These are phyloP conservation scores for Rhombomys opimus DNA, from an alignment of 2,113 vertebrate species.

Conservation along the genomic window DNA sequence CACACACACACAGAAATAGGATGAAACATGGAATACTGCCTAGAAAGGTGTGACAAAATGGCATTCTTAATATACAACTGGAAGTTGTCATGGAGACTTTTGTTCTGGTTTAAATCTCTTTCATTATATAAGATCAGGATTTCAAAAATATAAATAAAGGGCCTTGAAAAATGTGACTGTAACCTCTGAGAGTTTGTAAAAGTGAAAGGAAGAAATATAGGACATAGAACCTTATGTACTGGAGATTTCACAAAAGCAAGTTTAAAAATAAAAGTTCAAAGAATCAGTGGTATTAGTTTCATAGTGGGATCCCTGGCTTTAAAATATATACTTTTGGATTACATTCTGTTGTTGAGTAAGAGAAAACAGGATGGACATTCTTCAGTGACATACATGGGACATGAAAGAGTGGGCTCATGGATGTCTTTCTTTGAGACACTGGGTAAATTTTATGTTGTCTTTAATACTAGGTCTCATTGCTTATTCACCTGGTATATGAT, in stretches of 20 bases:
- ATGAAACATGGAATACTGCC: not conserved
- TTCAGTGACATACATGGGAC: not conserved
- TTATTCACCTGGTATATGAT: constrained; percentile 27
- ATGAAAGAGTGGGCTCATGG: not conserved
- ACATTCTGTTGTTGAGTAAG: constrained; percentile 30
- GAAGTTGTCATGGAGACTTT: constrained; percentile 25
- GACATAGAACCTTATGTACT: constrained; percentile 32
- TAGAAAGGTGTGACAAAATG: not conserved
- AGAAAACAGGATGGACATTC: not conserved
- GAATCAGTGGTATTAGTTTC: constrained; percentile 37
- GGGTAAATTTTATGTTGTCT: not conserved
- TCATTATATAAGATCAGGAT: constrained; percentile 33
- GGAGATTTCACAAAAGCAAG: constrained; percentile 56
- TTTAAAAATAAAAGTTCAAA: constrained; percentile 79
- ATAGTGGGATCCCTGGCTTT: not conserved
- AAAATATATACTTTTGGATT: constrained; percentile 30
- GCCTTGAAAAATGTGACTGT: not conserved
- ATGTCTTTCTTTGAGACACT: not conserved
- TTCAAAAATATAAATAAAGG: not conserved
- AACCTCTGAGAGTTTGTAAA: constrained; percentile 31
- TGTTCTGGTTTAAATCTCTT: constrained; percentile 46
- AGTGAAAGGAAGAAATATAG: constrained; percentile 55
- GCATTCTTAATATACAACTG: not conserved
- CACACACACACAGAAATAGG: not conserved
- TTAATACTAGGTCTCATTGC: constrained; percentile 13